phyloP scores from a whole-genome alignment of 2,797 vertebrate species.

The Trachops cirrhosus region DNA sequence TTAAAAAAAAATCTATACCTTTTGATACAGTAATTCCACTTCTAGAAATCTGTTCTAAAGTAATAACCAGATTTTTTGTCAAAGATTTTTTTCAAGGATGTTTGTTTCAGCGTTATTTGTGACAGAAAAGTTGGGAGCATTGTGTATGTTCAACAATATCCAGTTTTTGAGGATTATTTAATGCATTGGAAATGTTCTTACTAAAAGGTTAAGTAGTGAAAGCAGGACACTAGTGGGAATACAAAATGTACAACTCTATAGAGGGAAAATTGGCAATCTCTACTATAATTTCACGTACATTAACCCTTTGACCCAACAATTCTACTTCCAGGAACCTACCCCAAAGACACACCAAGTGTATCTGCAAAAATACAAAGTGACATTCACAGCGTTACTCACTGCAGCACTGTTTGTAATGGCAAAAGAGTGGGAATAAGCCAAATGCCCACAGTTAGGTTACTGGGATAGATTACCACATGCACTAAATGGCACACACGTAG shows the following conservation, averaged over 20 bases:
- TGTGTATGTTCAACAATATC: neutral
- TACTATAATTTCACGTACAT: neutral
- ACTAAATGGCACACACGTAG: neutral
- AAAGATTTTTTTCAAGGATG: conserved; percentile 1
- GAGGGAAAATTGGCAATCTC: conserved; percentile 26
- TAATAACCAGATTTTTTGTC: neutral
- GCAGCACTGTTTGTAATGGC: neutral
- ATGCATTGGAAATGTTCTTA: conserved; percentile 34
- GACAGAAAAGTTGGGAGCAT: neutral
- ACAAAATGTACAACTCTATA: neutral
- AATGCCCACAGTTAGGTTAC: neutral
- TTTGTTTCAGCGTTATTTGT: conserved; percentile 35
- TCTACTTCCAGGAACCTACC: conserved; percentile 27
- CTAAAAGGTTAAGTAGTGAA: conserved; percentile 51
- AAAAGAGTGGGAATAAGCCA: neutral
- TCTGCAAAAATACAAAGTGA: neutral
- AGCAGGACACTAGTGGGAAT: conserved; percentile 18
- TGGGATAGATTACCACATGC: neutral
- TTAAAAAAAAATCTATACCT: neutral
- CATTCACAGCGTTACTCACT: neutral
- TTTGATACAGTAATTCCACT: neutral
- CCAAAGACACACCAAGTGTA: neutral
- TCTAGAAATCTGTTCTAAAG: neutral
- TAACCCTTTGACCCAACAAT: neutral
- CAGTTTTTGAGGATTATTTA: conserved; percentile 58